These are phyloP conservation scores for cattle (Bos taurus) DNA, from an alignment of 2,113 vertebrate species.

Conservation along the genomic window DNA sequence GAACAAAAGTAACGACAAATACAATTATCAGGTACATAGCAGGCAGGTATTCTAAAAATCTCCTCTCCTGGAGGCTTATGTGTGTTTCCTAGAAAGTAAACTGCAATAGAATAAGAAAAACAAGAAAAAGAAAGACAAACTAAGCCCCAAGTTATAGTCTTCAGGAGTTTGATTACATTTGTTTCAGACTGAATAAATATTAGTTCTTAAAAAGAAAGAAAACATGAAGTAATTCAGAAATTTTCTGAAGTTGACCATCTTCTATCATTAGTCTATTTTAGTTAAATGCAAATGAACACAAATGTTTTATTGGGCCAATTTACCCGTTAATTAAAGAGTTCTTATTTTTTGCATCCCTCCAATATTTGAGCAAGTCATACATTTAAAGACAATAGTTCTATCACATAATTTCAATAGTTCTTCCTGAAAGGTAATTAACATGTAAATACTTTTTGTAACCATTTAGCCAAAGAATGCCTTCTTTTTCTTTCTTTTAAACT, in stretches of 20 bases:
- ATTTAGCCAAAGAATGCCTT: not conserved
- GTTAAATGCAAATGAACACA: constrained; percentile 29
- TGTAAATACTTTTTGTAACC: not conserved
- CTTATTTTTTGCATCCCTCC: not conserved
- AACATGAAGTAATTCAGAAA: not conserved
- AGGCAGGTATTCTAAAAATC: not conserved
- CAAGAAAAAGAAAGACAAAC: not conserved
- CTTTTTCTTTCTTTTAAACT: not conserved
- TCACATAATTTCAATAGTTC: not conserved
- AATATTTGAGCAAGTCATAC: not conserved
- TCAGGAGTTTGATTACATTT: not conserved
- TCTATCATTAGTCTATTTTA: not conserved
- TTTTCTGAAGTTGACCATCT: not conserved
- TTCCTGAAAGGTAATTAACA: constrained; percentile 20
- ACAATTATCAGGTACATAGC: not conserved
- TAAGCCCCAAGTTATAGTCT: not conserved
- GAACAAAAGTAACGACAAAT: not conserved
- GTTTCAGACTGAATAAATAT: not conserved
- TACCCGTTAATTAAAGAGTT: constrained; percentile 30
- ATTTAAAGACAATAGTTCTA: constrained; percentile 8
- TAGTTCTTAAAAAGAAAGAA: constrained; percentile 1
- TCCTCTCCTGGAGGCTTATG: not conserved
- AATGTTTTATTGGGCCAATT: not conserved
- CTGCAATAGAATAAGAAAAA: not conserved
- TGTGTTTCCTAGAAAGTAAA: not conserved